Base-by-base conservation (phyloP, 2,888 invertebrate species). In the Agrilus mali region DNA sequence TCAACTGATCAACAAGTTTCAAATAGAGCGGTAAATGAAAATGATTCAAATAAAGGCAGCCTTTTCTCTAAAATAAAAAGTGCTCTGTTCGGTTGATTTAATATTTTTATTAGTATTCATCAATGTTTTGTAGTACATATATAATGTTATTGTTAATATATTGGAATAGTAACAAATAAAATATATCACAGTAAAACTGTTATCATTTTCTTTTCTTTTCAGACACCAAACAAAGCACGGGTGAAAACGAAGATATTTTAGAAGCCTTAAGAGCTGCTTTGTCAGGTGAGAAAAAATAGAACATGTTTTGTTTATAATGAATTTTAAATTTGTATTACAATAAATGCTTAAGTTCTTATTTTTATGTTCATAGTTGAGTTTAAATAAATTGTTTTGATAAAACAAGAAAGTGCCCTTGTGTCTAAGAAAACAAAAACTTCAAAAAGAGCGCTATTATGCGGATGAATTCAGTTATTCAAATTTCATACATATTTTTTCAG, bases 171-270 rank as follows among this genome's bases (percentile, higher is more conserved):
- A 40, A 8, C 32, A 42, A 34, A 40, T 14, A 41, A 36, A 38
- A 16, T 15, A 15, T 44, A 31, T 36, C 10, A 32, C 32, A 44
- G 38, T 16, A 22, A 43, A 36, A 40, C 33, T 35, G 17, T 44
- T 45, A 36, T 34, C 41, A 43, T 40, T 44, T 44, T 47, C 41
- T 47, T 48, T 47, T 47, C 46, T 46, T 67, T 66, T 49, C 69
- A 82, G 82, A 82, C 64, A 75, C 73, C 53, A 82, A 80, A 67
- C 63, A 73, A 51, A 74, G 75, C 50, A 70, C 75, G 56, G 65
- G 69, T 31, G 78, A 76, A 52, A 74, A 77, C 7, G 66, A 74
- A 37, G 67, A 75, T 46, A 56, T 79, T 52, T 70, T 81, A 52
- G 72, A 79, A 49, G 73, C 77, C 6, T 72, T 82, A 47, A 74